Evolutionary conservation across 2,888 invertebrate species (phyloP).

Genomic region (Corbicula japonica): DNA sequence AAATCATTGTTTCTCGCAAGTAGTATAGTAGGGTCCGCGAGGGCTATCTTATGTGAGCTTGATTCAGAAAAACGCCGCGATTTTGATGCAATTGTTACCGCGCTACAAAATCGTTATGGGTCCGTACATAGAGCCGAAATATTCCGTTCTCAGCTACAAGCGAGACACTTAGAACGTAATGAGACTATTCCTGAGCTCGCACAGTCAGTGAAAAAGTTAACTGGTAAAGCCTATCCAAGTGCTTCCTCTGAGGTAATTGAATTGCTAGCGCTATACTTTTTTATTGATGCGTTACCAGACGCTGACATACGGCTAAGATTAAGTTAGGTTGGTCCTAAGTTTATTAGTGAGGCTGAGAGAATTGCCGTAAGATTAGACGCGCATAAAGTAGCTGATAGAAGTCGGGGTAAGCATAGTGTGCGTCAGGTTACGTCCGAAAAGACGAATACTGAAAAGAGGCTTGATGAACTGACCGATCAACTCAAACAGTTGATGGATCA

Average conservation of each 20-base stretch:
- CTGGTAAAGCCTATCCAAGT: slow-evolving; percentile 53
- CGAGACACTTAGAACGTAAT: slow-evolving; percentile 31
- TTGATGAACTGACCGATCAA: neutral
- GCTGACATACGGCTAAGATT: slow-evolving; percentile 50
- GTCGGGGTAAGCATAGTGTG: slow-evolving; percentile 17
- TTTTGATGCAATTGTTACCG: slow-evolving; percentile 31
- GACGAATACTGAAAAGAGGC: neutral
- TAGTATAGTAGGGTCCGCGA: slow-evolving; percentile 41
- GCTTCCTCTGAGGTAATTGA: slow-evolving; percentile 30
- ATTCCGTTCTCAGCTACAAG: slow-evolving; percentile 46
- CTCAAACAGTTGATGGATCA: neutral
- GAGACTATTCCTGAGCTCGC: slow-evolving; percentile 61
- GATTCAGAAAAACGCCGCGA: slow-evolving; percentile 28
- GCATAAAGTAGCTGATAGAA: slow-evolving; percentile 41
- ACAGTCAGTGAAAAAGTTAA: slow-evolving; percentile 54
- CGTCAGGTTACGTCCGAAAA: neutral
- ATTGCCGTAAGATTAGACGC: slow-evolving; percentile 49
- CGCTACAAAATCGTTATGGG: slow-evolving; percentile 58
- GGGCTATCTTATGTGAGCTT: slow-evolving; percentile 47
- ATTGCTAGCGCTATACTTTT: slow-evolving; percentile 50
- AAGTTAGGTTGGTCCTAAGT: slow-evolving; percentile 37
- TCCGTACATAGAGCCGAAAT: slow-evolving; percentile 50
- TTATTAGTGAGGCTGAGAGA: slow-evolving; percentile 44
- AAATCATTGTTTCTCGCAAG: slow-evolving; percentile 58
- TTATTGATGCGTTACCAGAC: slow-evolving; percentile 60